Conservation (phyloP, 2,888 invertebrate species). For the Scaptomyza flava region DNA sequence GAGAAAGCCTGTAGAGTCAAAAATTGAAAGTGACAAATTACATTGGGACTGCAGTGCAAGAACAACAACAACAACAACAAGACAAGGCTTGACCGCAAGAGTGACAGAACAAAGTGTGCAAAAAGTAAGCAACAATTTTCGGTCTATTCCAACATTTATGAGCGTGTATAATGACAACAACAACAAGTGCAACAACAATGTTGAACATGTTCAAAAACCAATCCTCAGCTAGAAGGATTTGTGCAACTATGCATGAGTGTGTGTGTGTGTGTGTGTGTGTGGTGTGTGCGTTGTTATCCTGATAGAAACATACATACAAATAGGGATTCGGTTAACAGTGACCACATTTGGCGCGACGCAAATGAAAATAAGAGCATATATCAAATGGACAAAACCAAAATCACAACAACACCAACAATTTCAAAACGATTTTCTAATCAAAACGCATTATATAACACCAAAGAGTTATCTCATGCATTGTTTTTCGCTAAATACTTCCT, state of each 20-base stretch:
- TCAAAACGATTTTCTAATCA: slow-evolving; percentile 77
- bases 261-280: slow-evolving; percentile 15
- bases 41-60: slow-evolving; percentile 51
- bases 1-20: slow-evolving; percentile 44
- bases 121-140: slow-evolving; percentile 66
- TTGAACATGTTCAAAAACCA: slow-evolving; percentile 70
- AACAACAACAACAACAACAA: slow-evolving; percentile 23
- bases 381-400: slow-evolving; percentile 33
- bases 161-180: slow-evolving; percentile 52
- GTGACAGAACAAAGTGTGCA: slow-evolving; percentile 66
- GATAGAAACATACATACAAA: slow-evolving; percentile 31
- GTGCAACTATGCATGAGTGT: not conserved
- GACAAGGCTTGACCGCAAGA: slow-evolving; percentile 62
- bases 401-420: slow-evolving; percentile 51
- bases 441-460: slow-evolving; percentile 58
- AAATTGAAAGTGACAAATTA: slow-evolving; percentile 78
- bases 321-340: slow-evolving; percentile 42
- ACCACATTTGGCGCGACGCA: slow-evolving; percentile 53
- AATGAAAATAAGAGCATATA: slow-evolving; percentile 56
- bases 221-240: slow-evolving; percentile 56
- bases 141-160: slow-evolving; percentile 44
- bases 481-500: slow-evolving; percentile 3
- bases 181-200: slow-evolving; percentile 33
- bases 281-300: slow-evolving; percentile 36
- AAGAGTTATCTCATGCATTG: slow-evolving; percentile 25